These are phyloP conservation scores for Myodes glareolus DNA, from an alignment of 2,113 vertebrate genomes.

Conservation along the genomic window DNA sequence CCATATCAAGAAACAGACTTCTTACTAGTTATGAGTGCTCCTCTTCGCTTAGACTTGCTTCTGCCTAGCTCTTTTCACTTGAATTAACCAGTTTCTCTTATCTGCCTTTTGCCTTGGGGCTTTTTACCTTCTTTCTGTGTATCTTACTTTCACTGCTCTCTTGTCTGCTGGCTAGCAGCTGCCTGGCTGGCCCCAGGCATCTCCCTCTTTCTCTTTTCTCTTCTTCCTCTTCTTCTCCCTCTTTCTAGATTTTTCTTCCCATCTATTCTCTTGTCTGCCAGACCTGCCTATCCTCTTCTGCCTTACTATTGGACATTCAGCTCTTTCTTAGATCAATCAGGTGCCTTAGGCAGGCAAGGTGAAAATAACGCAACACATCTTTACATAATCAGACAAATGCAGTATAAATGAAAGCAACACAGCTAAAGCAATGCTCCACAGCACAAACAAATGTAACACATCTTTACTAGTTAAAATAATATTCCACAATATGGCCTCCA, in stretches of 20 bases:
- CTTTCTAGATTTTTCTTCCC: not conserved
- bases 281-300: not conserved
- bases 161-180: not conserved
- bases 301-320: rapidly evolving
- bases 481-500: not conserved
- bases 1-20: not conserved
- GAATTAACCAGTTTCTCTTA: not conserved
- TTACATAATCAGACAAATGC: not conserved
- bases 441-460: not conserved
- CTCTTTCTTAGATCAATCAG: not conserved
- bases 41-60: not conserved
- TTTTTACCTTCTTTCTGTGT: not conserved
- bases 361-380: not conserved
- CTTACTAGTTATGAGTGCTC: not conserved
- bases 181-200: too few species aligned
- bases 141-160: not conserved
- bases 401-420: not conserved
- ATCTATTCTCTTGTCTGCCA: not conserved
- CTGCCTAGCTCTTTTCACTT: not conserved
- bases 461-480: not conserved
- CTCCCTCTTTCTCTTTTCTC: not conserved
- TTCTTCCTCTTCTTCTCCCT: not conserved
- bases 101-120: not conserved
- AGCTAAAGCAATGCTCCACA: not conserved
- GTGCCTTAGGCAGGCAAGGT: not conserved